These are phyloP conservation scores for Pseudococcus jackbeardsleyi DNA, from an alignment of 2,888 invertebrate species.

Conservation along the genomic window DNA sequence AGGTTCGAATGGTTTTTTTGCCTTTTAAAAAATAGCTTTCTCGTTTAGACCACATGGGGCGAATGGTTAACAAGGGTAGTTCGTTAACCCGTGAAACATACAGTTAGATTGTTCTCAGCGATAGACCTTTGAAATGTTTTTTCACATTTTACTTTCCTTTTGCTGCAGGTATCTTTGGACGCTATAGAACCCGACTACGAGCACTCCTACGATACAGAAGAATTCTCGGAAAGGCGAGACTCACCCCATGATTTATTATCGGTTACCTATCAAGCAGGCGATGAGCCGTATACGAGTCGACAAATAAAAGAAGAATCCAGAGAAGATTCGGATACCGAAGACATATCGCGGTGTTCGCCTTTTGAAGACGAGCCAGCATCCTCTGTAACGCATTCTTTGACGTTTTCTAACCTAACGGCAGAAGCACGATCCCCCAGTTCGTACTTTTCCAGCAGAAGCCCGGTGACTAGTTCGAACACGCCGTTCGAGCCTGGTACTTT, in stretches of 20 bases:
- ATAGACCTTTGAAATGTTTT: neutral
- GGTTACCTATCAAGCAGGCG: neutral
- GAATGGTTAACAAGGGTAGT: neutral
- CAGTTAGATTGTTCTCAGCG: neutral
- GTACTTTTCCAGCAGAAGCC: conserved; percentile 30
- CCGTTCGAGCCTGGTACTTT: neutral
- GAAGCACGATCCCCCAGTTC: neutral
- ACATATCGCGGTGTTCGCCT: neutral
- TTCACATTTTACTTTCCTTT: neutral
- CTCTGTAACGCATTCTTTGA: conserved; percentile 5
- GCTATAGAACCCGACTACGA: conserved; percentile 5
- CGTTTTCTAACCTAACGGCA: conserved; percentile 6
- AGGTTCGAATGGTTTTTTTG: neutral
- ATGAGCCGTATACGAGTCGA: neutral
- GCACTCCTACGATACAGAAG: neutral
- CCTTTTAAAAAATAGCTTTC: neutral
- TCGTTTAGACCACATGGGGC: neutral
- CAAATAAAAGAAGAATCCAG: conserved; percentile 31
- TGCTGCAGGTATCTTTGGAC: conserved; percentile 15
- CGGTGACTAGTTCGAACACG: conserved; percentile 25
- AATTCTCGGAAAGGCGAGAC: neutral
- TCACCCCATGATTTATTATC: conserved; percentile 14
- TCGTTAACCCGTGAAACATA: neutral
- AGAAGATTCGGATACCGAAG: conserved; percentile 22
- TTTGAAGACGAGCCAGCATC: conserved; percentile 22